phyloP scores from a whole-genome alignment of 2,797 vertebrate genomes.

The Crax fasciolata region DNA sequence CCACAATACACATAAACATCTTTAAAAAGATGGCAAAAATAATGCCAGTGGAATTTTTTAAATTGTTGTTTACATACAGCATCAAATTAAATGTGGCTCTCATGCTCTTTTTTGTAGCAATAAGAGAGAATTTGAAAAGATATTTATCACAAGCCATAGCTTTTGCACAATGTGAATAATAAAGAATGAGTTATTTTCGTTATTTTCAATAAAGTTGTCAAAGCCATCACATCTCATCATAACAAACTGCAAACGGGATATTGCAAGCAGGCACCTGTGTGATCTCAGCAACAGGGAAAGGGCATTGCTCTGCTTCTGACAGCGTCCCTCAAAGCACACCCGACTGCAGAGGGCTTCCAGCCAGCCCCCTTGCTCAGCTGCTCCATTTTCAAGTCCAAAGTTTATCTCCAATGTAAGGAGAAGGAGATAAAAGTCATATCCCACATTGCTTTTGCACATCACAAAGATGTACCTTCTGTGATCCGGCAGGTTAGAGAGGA shows the following conservation, averaged over 20 bases:
- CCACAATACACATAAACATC: rapidly evolving
- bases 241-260: background rate
- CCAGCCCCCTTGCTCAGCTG: background rate
- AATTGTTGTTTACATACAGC: background rate
- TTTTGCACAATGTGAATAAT: background rate
- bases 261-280: background rate
- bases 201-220: constrained; percentile 39
- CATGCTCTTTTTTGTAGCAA: background rate
- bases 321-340: background rate
- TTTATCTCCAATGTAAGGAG: rapidly evolving
- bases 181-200: background rate
- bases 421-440: rapidly evolving
- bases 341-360: background rate
- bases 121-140: background rate
- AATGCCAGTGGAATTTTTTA: background rate
- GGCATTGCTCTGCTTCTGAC: rapidly evolving
- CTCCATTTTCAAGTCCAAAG: background rate
- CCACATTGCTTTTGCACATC: background rate
- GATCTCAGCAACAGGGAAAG: background rate
- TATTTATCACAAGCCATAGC: background rate
- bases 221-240: background rate
- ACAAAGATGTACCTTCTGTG: background rate
- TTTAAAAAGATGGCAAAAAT: background rate
- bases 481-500: background rate
- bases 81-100: background rate